A percentile compares a stretch with the other conserved stretches of the same genome.
phyloP scores from a whole-genome alignment of 2,113 vertebrate genomes.

The Tragelaphus strepsiceros region DNA sequence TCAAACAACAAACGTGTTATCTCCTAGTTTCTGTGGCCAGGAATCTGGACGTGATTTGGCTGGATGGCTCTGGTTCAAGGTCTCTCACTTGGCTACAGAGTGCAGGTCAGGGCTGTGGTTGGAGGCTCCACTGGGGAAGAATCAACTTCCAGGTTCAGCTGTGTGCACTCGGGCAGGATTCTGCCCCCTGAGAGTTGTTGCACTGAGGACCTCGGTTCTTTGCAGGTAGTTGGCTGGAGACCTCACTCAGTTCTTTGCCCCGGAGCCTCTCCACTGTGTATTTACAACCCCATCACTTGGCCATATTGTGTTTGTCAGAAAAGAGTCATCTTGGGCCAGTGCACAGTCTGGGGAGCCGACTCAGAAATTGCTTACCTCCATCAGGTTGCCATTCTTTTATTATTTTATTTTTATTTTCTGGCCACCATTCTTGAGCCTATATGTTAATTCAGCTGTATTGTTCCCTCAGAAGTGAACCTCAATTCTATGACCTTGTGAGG shows the following conservation, averaged over 20 bases:
- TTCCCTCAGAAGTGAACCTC: background rate
- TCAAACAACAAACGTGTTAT: background rate
- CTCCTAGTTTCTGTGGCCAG: background rate
- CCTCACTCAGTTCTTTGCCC: background rate
- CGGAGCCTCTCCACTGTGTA: background rate
- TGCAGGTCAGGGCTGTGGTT: background rate
- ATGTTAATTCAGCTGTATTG: background rate
- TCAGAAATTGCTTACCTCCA: background rate
- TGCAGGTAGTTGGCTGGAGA: background rate
- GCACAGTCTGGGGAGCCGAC: background rate
- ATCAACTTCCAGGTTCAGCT: background rate
- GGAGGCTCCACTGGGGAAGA: background rate
- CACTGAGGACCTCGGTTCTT: too few species aligned
- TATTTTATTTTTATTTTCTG: background rate
- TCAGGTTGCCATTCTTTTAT: background rate
- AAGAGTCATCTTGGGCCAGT: background rate
- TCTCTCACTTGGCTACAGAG: background rate
- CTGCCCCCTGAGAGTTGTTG: background rate
- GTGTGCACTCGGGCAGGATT: background rate
- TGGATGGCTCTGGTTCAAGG: background rate
- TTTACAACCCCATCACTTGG: background rate
- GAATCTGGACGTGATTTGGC: background rate
- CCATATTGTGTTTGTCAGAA: background rate
- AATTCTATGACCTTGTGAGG: background rate
- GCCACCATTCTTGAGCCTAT: background rate